Evolutionary conservation across 1,140 invertebrate species (phyloP).

Genomic region (Megalonaias nervosa): DNA sequence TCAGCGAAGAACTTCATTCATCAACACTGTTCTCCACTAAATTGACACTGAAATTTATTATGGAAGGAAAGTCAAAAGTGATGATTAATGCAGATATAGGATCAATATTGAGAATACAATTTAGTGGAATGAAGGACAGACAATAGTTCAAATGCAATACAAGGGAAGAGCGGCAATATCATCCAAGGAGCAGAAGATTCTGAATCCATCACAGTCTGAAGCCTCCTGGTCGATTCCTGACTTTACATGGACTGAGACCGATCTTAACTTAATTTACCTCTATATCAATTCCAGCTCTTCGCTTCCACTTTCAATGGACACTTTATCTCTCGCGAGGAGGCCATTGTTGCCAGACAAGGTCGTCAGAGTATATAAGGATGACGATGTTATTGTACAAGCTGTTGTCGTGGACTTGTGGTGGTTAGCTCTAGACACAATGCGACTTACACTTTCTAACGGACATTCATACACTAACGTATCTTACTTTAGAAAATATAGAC

Average conservation of each 20-base stretch:
- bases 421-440: slow-evolving; percentile 40
- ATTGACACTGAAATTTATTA: too few relatives aligned
- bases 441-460: slow-evolving; percentile 22
- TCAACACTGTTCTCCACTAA: too few relatives aligned
- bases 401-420: slow-evolving; percentile 49
- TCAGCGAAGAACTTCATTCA: too few relatives aligned
- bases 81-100: slow-evolving; percentile 45
- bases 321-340: slow-evolving; percentile 30
- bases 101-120: slow-evolving; percentile 33
- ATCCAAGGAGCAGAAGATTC: slow-evolving; percentile 10
- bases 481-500: slow-evolving; percentile 39
- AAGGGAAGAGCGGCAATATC: slow-evolving; percentile 31
- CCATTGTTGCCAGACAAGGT: slow-evolving; percentile 32
- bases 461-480: slow-evolving; percentile 31
- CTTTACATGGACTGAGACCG: too few relatives aligned
- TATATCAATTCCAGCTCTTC: slow-evolving; percentile 21
- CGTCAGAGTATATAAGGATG: slow-evolving; percentile 26
- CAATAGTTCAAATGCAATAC: slow-evolving; percentile 18
- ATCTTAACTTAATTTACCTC: too few relatives aligned
- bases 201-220: slow-evolving; percentile 6
- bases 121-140: slow-evolving; percentile 12
- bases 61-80: too few relatives aligned
- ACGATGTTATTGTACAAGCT: slow-evolving; percentile 34
- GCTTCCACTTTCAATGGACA: slow-evolving; percentile 24
- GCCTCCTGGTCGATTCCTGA: too few relatives aligned